phyloP scores from a whole-genome alignment of 2,797 vertebrate genomes.

The Coracias cyanogaster region DNA sequence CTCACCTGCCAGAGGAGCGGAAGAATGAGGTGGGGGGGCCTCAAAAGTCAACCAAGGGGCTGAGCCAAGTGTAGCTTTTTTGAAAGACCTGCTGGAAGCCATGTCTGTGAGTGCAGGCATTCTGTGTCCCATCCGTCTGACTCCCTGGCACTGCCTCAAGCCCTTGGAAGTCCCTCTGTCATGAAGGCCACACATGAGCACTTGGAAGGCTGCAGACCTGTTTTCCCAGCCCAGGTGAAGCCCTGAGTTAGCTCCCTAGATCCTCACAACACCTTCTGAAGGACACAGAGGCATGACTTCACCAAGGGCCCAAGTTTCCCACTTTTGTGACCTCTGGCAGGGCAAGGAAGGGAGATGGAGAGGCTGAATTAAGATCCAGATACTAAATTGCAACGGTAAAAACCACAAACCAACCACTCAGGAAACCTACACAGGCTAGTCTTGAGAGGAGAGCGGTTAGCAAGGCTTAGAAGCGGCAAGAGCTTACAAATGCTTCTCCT shows the following conservation, averaged over 20 bases:
- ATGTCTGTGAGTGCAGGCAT: neutral
- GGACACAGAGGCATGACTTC: neutral
- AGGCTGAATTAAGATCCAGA: neutral
- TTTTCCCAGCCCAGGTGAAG: neutral
- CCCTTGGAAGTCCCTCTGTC: neutral
- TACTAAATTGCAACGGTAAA: neutral
- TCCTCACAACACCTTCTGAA: neutral
- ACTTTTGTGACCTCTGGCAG: neutral
- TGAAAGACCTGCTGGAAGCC: neutral
- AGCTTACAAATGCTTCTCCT: neutral
- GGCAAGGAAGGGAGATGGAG: neutral
- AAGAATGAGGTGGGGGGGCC: neutral
- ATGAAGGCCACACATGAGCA: accelerated
- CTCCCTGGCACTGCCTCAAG: neutral
- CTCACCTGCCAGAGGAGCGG: neutral
- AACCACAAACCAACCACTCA: neutral
- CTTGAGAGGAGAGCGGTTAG: neutral
- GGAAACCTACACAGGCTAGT: neutral
- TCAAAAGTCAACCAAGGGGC: neutral
- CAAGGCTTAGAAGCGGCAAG: neutral
- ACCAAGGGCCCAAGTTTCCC: neutral
- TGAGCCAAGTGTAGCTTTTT: neutral
- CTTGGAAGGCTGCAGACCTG: neutral
- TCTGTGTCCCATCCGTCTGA: neutral
- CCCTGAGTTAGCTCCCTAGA: neutral